Evolutionary conservation across 2,888 invertebrate species (phyloP).

Genomic region (Tetragonula carbonaria): DNA sequence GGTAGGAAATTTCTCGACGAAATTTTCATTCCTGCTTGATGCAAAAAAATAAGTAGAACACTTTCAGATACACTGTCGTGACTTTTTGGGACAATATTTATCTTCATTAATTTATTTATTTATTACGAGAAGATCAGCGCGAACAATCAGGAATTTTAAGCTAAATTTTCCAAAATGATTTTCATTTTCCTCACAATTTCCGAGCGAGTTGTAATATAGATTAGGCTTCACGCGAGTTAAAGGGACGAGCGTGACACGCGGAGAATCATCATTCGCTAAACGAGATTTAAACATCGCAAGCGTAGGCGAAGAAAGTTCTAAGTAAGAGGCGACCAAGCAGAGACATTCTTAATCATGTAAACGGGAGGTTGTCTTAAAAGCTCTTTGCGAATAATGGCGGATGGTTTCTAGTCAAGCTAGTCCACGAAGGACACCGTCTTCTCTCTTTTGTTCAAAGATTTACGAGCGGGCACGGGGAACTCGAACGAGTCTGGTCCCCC

Average conservation of each 20-base stretch:
- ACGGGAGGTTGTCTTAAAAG: conserved; percentile 77
- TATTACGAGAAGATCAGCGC: too few species aligned
- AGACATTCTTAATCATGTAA: conserved; percentile 79
- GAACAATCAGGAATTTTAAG: too few species aligned
- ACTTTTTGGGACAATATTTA: too few species aligned
- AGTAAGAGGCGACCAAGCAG: conserved; percentile 75
- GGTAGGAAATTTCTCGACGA: too few species aligned
- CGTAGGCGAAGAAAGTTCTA: conserved; percentile 52
- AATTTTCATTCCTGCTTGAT: too few species aligned
- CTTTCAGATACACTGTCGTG: too few species aligned
- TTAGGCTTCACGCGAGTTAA: background rate
- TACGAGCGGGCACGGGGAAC: conserved; percentile 53
- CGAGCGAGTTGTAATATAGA: too few species aligned
- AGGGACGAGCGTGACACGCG: background rate
- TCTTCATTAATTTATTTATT: too few species aligned
- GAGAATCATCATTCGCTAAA: conserved; percentile 57
- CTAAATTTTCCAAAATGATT: too few species aligned
- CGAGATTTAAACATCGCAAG: conserved; percentile 62
- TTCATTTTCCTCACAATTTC: too few species aligned
- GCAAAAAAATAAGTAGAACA: too few species aligned
- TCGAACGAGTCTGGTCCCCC: conserved; percentile 33
- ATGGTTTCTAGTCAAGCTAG: conserved; percentile 57
- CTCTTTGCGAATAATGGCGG: conserved; percentile 75
- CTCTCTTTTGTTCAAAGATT: conserved; percentile 65
- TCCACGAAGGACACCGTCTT: conserved; percentile 52